Conservation (phyloP, 2,888 invertebrate species). For the Pyrochroa serraticornis region DNA sequence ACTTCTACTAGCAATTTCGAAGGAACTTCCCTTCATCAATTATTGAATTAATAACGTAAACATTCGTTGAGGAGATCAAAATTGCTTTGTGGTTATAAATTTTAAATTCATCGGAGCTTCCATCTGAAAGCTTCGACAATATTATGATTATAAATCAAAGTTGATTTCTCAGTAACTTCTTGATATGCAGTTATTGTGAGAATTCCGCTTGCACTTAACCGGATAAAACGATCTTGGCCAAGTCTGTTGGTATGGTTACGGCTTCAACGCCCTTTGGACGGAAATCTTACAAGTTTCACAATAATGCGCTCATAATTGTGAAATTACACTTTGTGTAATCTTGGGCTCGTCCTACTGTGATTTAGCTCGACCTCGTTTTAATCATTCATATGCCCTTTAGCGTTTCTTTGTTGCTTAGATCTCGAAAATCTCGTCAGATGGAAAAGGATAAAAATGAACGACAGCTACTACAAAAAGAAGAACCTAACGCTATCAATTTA, state of each 20-base stretch:
- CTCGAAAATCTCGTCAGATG: too few relatives aligned
- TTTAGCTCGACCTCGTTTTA: constrained; percentile 4
- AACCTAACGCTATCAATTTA: too few relatives aligned
- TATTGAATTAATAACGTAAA: too few relatives aligned
- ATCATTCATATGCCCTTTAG: constrained; percentile 7
- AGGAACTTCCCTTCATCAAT: background rate
- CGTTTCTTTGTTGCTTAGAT: constrained; percentile 2
- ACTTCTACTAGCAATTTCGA: background rate
- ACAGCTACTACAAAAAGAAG: too few relatives aligned
- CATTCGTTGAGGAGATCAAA: background rate
- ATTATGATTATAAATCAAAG: too few relatives aligned
- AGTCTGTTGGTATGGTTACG: too few relatives aligned
- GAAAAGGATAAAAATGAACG: too few relatives aligned
- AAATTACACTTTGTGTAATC: background rate
- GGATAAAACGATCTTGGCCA: too few relatives aligned
- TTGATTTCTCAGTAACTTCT: too few relatives aligned
- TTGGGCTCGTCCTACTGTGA: background rate
- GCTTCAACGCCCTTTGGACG: too few relatives aligned
- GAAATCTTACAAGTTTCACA: constrained; percentile 3
- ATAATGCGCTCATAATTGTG: constrained; percentile 4
- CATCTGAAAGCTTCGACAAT: background rate
- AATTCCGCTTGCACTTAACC: too few relatives aligned
- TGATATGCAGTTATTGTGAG: too few relatives aligned
- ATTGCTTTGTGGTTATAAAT: constrained; percentile 3
- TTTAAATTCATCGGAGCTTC: constrained; percentile 12